Conservation (phyloP, 1,140 invertebrate genomes). For the Nephila pilipes region DNA sequence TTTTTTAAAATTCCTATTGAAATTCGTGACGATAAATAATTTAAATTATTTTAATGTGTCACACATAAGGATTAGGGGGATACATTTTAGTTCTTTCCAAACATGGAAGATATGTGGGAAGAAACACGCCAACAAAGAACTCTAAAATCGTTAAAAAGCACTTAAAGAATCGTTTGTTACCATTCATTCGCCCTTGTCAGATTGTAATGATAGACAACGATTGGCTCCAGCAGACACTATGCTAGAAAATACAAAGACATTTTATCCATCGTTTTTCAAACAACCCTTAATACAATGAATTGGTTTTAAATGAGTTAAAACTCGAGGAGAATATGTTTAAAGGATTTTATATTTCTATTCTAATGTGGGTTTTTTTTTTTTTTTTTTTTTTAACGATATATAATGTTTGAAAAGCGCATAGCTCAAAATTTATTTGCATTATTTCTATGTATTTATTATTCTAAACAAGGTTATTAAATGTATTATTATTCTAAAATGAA, state of each 20-base stretch:
- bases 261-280: not conserved
- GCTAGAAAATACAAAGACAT: not conserved
- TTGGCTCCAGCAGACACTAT: not conserved
- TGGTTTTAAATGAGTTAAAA: not conserved
- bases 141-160: constrained; percentile 64
- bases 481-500: too few species aligned
- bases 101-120: not conserved
- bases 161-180: constrained; percentile 49
- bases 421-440: too few species aligned
- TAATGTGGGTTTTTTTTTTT: too few species aligned
- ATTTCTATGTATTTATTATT: too few species aligned
- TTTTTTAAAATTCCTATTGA: constrained; percentile 11
- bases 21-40: not conserved
- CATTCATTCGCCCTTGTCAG: constrained; percentile 19
- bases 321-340: not conserved
- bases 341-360: not conserved
- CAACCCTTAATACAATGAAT: not conserved
- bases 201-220: constrained; percentile 27
- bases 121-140: not conserved
- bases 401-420: too few species aligned
- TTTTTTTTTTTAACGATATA: too few species aligned
- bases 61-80: not conserved
- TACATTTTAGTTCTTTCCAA: not conserved
- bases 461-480: too few species aligned
- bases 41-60: constrained; percentile 5